These are phyloP conservation scores for Globia sparganii DNA, from an alignment of 2,888 invertebrate genomes.

Conservation along the genomic window DNA sequence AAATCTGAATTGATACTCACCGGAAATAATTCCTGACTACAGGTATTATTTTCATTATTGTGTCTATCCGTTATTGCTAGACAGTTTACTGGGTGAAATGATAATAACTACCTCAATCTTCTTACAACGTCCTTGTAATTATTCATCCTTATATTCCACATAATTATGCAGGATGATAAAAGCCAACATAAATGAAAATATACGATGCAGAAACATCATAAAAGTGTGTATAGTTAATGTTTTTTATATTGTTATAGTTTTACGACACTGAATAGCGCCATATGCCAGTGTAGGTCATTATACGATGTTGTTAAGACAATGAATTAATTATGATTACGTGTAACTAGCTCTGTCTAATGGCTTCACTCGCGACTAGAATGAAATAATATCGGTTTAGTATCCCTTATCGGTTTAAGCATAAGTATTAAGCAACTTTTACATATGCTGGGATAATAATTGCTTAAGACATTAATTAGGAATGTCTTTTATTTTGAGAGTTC, in stretches of 20 bases:
- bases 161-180: slow-evolving; percentile 9
- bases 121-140: not conserved
- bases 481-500: not conserved
- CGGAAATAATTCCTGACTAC: not conserved
- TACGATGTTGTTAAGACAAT: not conserved
- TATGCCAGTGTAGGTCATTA: not conserved
- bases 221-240: slow-evolving; percentile 19
- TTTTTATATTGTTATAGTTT: slow-evolving; percentile 32
- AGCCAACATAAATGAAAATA: slow-evolving; percentile 33
- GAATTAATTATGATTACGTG: not conserved
- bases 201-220: slow-evolving; percentile 24
- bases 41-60: no score
- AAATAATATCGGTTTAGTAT: no score
- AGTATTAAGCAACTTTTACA: not conserved
- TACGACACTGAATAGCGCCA: not conserved
- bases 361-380: not conserved
- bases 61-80: not conserved
- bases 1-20: not conserved
- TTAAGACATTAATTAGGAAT: not conserved
- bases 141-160: not conserved
- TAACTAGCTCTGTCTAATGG: not conserved
- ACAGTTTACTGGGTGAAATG: not conserved
- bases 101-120: not conserved
- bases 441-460: not conserved
- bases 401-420: not conserved